Conservation (phyloP, 2,888 invertebrate species). For the Stenotaenia linearis region DNA sequence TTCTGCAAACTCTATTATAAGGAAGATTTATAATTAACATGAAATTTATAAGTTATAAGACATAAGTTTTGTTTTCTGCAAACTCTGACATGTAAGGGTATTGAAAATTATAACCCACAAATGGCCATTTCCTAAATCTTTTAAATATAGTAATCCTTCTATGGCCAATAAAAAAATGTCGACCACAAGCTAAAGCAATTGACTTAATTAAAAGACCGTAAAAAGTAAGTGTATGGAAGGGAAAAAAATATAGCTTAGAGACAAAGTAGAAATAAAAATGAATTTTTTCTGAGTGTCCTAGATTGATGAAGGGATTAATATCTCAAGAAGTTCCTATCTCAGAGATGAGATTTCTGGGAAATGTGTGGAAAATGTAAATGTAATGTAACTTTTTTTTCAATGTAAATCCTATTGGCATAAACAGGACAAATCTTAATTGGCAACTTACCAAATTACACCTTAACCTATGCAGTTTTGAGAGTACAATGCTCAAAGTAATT, state of each 20-base stretch:
- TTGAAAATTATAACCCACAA: background rate
- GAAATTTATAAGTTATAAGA: too few relatives aligned
- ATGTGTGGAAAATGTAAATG: too few relatives aligned
- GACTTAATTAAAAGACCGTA: background rate
- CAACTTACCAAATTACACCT: conserved; percentile 16
- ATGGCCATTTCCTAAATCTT: background rate
- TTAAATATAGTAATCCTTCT: background rate
- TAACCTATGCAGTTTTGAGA: background rate
- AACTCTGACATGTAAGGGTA: background rate
- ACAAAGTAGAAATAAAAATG: too few relatives aligned
- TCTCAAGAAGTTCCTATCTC: background rate
- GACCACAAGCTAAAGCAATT: background rate
- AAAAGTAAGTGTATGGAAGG: too few relatives aligned
- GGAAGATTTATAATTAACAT: too few relatives aligned
- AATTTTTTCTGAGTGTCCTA: too few relatives aligned
- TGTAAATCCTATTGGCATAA: background rate
- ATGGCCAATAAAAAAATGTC: background rate
- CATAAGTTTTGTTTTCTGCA: too few relatives aligned
- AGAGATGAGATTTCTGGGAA: too few relatives aligned
- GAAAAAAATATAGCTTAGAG: background rate
- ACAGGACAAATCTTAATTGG: conserved; percentile 8
- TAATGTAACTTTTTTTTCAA: too few relatives aligned
- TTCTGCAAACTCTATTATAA: too few relatives aligned
- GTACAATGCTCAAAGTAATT: background rate
- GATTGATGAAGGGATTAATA: too few relatives aligned